Percentiles rank a stretch among this genome's conserved stretches.
Conservation (phyloP, 2,797 vertebrate genomes). For the Tympanoctomys barrerae region DNA sequence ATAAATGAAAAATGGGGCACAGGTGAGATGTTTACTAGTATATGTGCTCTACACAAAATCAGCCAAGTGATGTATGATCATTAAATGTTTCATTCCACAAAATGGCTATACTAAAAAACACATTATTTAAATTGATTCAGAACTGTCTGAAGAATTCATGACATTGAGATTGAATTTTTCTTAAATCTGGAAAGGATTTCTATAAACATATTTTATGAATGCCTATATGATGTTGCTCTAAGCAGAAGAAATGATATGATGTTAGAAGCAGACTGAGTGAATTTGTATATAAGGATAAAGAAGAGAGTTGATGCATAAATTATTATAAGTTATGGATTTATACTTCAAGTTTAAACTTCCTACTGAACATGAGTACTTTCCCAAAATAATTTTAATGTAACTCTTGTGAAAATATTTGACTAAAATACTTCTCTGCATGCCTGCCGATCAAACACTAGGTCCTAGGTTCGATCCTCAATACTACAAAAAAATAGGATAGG, state of each 20-base stretch:
- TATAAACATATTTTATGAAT: conserved; percentile 61
- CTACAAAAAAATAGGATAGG: too few species aligned
- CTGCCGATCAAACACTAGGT: too few species aligned
- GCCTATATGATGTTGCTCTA: neutral
- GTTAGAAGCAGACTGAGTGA: neutral
- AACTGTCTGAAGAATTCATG: conserved; percentile 65
- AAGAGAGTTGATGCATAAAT: neutral
- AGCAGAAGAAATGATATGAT: conserved; percentile 10
- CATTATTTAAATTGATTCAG: conserved; percentile 63
- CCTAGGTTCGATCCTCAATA: too few species aligned
- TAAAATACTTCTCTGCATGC: neutral
- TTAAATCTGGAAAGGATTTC: conserved; percentile 16
- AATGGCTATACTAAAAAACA: conserved; percentile 19
- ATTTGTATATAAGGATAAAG: neutral
- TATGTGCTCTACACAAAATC: conserved; percentile 61
- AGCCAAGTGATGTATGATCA: conserved; percentile 37
- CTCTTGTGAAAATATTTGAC: neutral
- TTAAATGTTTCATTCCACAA: conserved; percentile 61
- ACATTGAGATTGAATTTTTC: conserved; percentile 21
- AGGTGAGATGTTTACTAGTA: conserved; percentile 22
- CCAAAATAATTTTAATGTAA: conserved; percentile 4
- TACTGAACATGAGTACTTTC: neutral
- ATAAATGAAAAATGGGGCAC: conserved; percentile 64
- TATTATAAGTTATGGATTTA: neutral
- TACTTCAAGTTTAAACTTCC: neutral